A percentile compares a stretch with the other conserved stretches of the same genome.
Conservation (phyloP, 2,113 vertebrate species). For the Bos javanicus region DNA sequence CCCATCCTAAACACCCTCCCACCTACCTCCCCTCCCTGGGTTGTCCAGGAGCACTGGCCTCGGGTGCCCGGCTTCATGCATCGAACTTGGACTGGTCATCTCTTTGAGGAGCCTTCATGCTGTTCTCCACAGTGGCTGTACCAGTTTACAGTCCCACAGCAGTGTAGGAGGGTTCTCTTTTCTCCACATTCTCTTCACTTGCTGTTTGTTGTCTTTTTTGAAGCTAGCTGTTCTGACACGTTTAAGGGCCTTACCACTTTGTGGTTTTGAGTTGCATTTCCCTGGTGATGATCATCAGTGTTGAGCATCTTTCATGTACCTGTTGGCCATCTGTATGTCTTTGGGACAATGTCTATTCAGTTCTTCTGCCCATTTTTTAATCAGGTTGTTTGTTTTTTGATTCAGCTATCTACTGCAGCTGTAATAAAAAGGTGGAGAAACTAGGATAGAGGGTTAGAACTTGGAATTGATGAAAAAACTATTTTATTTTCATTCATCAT, state of each 20-base stretch:
- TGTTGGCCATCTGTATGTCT: neutral
- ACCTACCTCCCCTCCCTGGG: neutral
- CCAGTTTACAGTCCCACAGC: neutral
- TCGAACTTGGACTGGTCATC: neutral
- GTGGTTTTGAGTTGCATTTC: neutral
- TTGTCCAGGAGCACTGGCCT: neutral
- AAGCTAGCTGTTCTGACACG: neutral
- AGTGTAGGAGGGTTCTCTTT: neutral
- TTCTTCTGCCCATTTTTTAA: neutral
- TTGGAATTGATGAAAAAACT: neutral
- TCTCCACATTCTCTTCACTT: neutral
- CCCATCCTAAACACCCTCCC: neutral
- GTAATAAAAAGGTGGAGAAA: neutral
- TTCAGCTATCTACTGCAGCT: neutral
- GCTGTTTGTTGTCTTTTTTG: neutral
- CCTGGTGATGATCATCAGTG: neutral
- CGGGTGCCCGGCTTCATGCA: neutral
- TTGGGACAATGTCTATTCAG: neutral
- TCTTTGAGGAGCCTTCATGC: neutral
- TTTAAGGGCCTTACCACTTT: neutral
- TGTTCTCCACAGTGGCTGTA: neutral
- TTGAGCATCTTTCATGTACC: neutral
- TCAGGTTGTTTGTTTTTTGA: neutral
- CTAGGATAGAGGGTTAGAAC: neutral
- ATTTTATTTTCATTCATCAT: neutral